phyloP scores from a whole-genome alignment of 2,888 invertebrate genomes.

The Tridacna crocea region DNA sequence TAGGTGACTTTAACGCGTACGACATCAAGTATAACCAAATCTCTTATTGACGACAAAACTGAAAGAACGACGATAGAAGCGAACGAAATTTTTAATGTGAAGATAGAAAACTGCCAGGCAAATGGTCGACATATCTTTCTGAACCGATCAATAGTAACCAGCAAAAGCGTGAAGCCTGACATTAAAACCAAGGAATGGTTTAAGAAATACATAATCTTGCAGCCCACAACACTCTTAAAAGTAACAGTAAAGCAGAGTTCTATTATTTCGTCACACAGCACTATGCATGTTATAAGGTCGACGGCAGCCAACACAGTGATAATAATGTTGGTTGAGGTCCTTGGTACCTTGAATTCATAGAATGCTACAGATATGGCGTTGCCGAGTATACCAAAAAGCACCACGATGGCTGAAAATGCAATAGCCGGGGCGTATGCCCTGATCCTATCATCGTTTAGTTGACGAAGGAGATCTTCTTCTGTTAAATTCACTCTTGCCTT shows the following conservation, averaged over 20 bases:
- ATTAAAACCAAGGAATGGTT: constrained; percentile 7
- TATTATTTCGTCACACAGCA: constrained; percentile 25
- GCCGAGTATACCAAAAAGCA: constrained; percentile 26
- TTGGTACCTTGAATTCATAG: constrained; percentile 36
- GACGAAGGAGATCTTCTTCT: constrained; percentile 17
- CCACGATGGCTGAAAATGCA: constrained; percentile 14
- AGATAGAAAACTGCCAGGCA: constrained; percentile 20
- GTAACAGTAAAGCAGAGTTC: constrained; percentile 30
- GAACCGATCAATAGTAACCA: constrained; percentile 28
- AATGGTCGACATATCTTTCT: constrained; percentile 26
- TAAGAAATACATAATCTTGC: constrained; percentile 27
- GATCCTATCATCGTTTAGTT: constrained; percentile 20
- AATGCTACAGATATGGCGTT: constrained; percentile 21
- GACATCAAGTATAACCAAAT: constrained; percentile 28
- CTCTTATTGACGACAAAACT: background rate
- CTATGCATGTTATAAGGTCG: constrained; percentile 33
- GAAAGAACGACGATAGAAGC: background rate
- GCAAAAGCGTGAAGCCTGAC: constrained; percentile 2
- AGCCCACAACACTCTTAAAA: constrained; percentile 19
- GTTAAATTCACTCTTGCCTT: background rate
- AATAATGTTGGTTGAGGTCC: constrained; percentile 16
- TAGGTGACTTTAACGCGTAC: constrained; percentile 13
- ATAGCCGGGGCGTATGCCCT: constrained; percentile 16
- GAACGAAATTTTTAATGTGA: background rate
- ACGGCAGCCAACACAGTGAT: constrained; percentile 16